These are phyloP conservation scores for Recurvirostra avosetta DNA, from an alignment of 2,113 vertebrate species.

Conservation along the genomic window DNA sequence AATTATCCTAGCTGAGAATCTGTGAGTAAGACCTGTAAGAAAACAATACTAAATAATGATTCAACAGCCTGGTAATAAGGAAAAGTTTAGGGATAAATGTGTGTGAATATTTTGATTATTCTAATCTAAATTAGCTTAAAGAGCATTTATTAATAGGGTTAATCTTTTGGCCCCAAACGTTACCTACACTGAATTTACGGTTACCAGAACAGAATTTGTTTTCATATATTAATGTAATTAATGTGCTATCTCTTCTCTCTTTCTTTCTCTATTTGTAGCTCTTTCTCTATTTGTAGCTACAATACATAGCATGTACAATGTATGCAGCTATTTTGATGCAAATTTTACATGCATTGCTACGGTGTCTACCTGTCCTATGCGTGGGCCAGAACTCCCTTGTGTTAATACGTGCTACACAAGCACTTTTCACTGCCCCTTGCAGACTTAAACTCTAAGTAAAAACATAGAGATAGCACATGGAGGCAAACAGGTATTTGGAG, in stretches of 20 bases:
- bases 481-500: not conserved
- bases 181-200: not conserved
- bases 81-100: not conserved
- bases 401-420: not conserved
- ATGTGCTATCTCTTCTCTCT: not conserved
- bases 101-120: not conserved
- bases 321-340: not conserved
- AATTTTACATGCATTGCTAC: not conserved
- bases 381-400: not conserved
- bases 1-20: not conserved
- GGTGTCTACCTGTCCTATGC: rapidly evolving
- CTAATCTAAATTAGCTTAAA: not conserved
- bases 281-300: not conserved
- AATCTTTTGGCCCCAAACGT: not conserved
- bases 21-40: not conserved
- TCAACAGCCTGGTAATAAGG: not conserved
- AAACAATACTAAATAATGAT: not conserved
- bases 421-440: not conserved
- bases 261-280: not conserved
- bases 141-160: not conserved
- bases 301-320: not conserved
- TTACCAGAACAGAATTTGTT: not conserved
- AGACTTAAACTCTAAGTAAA: not conserved
- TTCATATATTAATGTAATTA: not conserved
- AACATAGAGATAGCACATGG: not conserved